Evolutionary conservation across 2,888 invertebrate species (phyloP), one percentile per base, ranked within the genome.

Genomic region (Parelbella ahira): DNA sequence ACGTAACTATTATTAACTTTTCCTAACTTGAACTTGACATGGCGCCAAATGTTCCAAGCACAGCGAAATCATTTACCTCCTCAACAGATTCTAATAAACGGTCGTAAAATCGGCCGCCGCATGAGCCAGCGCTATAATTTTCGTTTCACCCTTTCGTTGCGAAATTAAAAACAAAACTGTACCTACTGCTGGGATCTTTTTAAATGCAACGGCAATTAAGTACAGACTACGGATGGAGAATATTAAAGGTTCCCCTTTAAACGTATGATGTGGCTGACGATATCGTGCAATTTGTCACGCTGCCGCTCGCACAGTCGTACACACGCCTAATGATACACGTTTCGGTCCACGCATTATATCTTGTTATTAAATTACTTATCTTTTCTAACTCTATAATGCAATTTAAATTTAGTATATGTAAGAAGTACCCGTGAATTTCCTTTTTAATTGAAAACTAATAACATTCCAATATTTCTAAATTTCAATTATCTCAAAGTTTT

Each of bases 201-300:
- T 60, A 65, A 24, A 7, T 61, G 54, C 51, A 50, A 54, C 54
- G 60, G 75, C 76, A 76, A 78, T 80, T 80, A 75, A 71, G 69
- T 74, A 70, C 78, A 78, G 76, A 70, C 30, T 10, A 29, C 32
- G 12, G 32, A 21, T 20, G 66, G 66, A 70, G 73, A 75, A 72
- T 78, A 75, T 76, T 76, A 76, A 79, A 78, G 70, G 59, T 63
- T 63, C 71, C 77, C 78, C 72, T 63, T 56, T 56, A 48, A 55
- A 46, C 55, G 60, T 48, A 49, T 62, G n/a, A n/a, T n/a, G n/a
- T 18, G 15, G 8, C 1, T 3, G n/a, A 15, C 72, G 73, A 47
- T 49, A 54, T 51, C 45, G 41, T 15, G 49, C 60, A 63, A 72
- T 77, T 73, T 68, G 75, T 75, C 66, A 75, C 15, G 15, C 34